These are phyloP conservation scores for Pilophorus perplexus DNA, from an alignment of 2,888 invertebrate species.

Conservation along the genomic window DNA sequence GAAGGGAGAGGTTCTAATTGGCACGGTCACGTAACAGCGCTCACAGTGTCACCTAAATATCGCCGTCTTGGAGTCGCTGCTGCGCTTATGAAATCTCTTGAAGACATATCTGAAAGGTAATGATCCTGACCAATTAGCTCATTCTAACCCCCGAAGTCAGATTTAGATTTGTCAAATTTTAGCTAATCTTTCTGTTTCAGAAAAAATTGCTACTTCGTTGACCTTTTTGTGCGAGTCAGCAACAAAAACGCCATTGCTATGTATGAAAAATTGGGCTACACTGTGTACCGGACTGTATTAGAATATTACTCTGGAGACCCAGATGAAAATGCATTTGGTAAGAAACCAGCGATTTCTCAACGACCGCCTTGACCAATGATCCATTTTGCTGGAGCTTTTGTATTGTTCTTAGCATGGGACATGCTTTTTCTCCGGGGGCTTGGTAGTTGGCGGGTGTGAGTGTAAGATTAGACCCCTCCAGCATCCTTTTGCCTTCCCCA, in stretches of 20 bases:
- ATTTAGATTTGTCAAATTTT: no score
- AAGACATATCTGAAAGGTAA: slow-evolving; percentile 95
- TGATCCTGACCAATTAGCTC: no score
- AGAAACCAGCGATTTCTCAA: no score
- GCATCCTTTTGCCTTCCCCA: no score
- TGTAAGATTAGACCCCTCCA: no score
- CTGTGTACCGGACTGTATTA: slow-evolving; percentile 90
- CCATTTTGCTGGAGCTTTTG: no score
- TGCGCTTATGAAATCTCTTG: slow-evolving; percentile 88
- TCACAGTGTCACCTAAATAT: slow-evolving; percentile 94
- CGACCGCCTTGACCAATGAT: no score
- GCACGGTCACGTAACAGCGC: slow-evolving; percentile 99
- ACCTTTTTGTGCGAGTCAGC: slow-evolving; percentile 95
- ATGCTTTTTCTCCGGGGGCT: no score
- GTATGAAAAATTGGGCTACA: slow-evolving; percentile 94
- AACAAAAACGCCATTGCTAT: slow-evolving; percentile 96
- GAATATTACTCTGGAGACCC: slow-evolving; percentile 98
- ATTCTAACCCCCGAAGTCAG: no score
- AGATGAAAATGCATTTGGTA: slow-evolving; percentile 98
- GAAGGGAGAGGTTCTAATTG: slow-evolving; percentile 94
- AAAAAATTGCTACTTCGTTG: slow-evolving; percentile 95
- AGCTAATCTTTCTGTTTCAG: slow-evolving; percentile 58
- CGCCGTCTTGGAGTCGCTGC: slow-evolving; percentile 89
- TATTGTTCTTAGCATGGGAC: no score
- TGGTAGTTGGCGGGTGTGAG: no score